Evolutionary conservation across 1,140 invertebrate genomes (phyloP), one percentile per base, ranked within the genome.

Genomic region (Drosophila mojavensis): DNA sequence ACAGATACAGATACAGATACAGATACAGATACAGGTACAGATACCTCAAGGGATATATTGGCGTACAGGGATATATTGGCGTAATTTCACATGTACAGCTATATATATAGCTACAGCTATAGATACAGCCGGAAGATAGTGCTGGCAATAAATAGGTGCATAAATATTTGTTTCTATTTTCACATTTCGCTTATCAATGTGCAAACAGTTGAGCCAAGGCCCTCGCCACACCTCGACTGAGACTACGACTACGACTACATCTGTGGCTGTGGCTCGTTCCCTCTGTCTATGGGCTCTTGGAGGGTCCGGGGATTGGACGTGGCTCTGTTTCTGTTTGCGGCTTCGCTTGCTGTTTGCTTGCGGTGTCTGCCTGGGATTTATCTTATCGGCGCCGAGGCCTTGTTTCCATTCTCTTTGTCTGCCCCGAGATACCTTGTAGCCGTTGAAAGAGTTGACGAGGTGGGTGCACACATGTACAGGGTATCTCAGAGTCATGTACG

Each of bases 161-260:
- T 79, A 81, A 85, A 86, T 86, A 88, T 88, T 86, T 88, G 83
- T 77, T 62, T 77, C 70, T 74, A 69, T 79, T 82, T 83, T 83
- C 75, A 73, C 75, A 86, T 82, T 47, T 51, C 51, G 62, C 73
- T 89, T 88, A 88, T 88, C 83, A 80, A 64, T 59, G 47, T 70
- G 69, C 80, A 88, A 88, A 89, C 84, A 88, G 24, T 61, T 67
- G n/a, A 64, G 24, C 53, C 67, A 20, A 50, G 30, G 50, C 59
- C 41, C 48, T 36, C 15, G 28, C 30, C 48, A 62, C 53, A 36
- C 30, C 53, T 20, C 53, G 33, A 33, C 7, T 33, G 33, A 1
- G 33, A 9, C 33, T 33, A 33, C 17, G 15, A 17, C 43, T 47
- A 47, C 43, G 43, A 47, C 5, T 47, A 17, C 36, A 39, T 39